These are phyloP conservation scores for Gasterosteus aculeatus DNA, from an alignment of 2,113 vertebrate species.

Conservation along the genomic window DNA sequence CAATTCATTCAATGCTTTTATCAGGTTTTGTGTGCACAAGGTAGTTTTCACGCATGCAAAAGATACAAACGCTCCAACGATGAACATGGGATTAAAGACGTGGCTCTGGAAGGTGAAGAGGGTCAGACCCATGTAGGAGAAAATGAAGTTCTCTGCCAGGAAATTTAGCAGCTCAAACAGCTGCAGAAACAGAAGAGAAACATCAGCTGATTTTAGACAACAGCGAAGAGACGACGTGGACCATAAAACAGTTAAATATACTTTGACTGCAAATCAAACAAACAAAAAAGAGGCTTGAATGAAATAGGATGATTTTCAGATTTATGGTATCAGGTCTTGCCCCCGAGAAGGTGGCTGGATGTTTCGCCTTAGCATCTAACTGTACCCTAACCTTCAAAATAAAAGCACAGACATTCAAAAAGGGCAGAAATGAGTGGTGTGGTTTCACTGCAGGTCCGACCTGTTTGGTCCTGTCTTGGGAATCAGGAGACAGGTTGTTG, in stretches of 20 bases:
- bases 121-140: slow-evolving; percentile 98
- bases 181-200: slow-evolving; percentile 71
- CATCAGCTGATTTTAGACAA: neutral
- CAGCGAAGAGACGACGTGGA: neutral
- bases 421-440: neutral
- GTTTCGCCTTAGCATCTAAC: neutral
- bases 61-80: slow-evolving; percentile 97
- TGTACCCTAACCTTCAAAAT: neutral
- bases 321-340: too few species aligned
- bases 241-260: neutral
- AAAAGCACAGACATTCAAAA: neutral
- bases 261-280: neutral
- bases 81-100: slow-evolving; percentile 93
- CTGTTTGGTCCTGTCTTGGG: slow-evolving; percentile 96
- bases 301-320: neutral
- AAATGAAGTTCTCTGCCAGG: slow-evolving; percentile 99
- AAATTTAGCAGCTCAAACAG: slow-evolving; percentile 98
- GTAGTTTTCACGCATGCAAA: slow-evolving; percentile 58
- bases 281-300: neutral
- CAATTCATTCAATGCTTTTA: neutral
- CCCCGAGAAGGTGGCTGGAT: neutral
- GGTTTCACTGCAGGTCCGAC: slow-evolving; percentile 74
- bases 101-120: slow-evolving; percentile 98
- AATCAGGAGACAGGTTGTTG: slow-evolving; percentile 97
- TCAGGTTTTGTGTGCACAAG: neutral